phyloP scores from a whole-genome alignment of 2,113 vertebrate genomes.

The Circaetus cinerascens region DNA sequence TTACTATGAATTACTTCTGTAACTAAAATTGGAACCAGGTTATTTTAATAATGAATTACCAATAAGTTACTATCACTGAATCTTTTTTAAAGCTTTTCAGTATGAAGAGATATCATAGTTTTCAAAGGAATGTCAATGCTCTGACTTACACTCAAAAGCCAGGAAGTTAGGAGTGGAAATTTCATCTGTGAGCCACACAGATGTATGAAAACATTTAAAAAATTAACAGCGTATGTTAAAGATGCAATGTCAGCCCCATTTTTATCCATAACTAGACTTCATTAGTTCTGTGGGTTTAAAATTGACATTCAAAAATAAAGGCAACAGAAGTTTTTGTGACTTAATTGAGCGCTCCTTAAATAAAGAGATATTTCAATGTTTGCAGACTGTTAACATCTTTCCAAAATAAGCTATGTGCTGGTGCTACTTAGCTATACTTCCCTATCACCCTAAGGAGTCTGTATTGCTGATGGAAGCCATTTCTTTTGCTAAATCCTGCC shows the following conservation, averaged over 20 bases:
- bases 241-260: conserved; percentile 14
- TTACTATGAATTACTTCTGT: neutral
- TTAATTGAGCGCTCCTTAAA: conserved; percentile 10
- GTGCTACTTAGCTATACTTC: conserved; percentile 7
- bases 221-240: conserved; percentile 35
- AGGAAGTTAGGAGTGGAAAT: conserved; percentile 18
- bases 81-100: conserved; percentile 1
- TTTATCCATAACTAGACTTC: conserved; percentile 13
- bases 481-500: conserved; percentile 10
- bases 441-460: neutral
- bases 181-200: conserved; percentile 30
- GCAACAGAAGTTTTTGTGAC: neutral
- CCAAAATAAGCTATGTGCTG: neutral
- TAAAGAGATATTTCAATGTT: conserved; percentile 18
- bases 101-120: neutral
- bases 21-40: neutral
- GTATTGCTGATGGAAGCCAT: conserved; percentile 6
- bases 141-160: neutral
- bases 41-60: conserved; percentile 11
- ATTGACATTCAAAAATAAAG: conserved; percentile 35
- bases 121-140: conserved; percentile 15
- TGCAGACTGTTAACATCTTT: neutral
- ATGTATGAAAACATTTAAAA: conserved; percentile 32
- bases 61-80: neutral
- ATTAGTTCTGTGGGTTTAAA: conserved; percentile 42